phyloP scores from a whole-genome alignment of 2,888 invertebrate genomes.

The Tachina grossa region DNA sequence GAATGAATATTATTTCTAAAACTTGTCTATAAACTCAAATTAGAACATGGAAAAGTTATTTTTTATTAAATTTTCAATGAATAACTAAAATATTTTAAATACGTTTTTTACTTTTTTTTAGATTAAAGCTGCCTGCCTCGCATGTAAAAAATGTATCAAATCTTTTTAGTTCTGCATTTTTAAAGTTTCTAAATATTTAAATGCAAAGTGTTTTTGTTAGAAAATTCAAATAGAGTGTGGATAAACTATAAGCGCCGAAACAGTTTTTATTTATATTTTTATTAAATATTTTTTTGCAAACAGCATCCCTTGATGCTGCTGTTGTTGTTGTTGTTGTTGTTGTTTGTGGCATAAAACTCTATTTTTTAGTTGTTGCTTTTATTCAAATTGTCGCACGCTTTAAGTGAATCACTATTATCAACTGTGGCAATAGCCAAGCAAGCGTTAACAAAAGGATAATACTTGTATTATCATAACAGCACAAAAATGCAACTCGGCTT shows the following conservation, averaged over 20 bases:
- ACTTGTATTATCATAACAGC: slow-evolving; percentile 71
- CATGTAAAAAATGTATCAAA: too few species aligned
- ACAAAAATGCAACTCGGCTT: slow-evolving; percentile 68
- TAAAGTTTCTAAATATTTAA: slow-evolving; percentile 51
- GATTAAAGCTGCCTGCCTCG: not conserved
- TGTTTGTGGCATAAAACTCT: slow-evolving; percentile 51
- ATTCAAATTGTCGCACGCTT: slow-evolving; percentile 70
- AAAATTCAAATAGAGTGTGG: slow-evolving; percentile 53
- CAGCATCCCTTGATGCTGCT: too few species aligned
- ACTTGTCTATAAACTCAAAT: too few species aligned
- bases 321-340: slow-evolving; percentile 1
- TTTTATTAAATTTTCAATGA: too few species aligned
- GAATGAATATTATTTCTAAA: too few species aligned
- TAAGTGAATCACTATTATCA: slow-evolving; percentile 69
- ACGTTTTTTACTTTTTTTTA: not conserved
- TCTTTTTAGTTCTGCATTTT: slow-evolving; percentile 15
- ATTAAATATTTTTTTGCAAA: not conserved
- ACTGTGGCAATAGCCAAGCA: slow-evolving; percentile 65
- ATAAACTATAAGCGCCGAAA: slow-evolving; percentile 60
- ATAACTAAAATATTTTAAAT: too few species aligned
- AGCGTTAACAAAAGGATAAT: slow-evolving; percentile 72
- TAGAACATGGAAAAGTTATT: too few species aligned
- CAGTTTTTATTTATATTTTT: slow-evolving; percentile 32
- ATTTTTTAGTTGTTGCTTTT: slow-evolving; percentile 42
- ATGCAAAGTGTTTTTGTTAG: not conserved